Evolutionary conservation across 35 echinoderm and acorn worm species (phyloP).

Genomic region (Lytechinus pictus): DNA sequence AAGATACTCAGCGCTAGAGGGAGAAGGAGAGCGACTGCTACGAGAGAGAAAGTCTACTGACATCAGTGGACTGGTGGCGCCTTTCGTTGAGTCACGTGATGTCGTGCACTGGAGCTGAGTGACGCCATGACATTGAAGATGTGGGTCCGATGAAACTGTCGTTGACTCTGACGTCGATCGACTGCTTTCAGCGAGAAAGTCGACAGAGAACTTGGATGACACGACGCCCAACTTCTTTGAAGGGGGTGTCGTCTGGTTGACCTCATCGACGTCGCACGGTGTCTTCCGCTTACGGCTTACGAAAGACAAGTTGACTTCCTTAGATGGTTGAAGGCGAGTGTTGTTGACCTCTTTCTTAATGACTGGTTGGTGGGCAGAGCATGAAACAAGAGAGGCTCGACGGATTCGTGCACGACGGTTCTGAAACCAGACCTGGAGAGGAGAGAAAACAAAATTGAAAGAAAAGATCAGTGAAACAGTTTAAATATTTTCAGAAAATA

Average conservation of each 20-base stretch:
- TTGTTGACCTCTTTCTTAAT: neutral
- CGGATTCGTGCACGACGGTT: neutral
- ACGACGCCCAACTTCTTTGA: neutral
- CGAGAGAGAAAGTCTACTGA: slow-evolving; percentile 38
- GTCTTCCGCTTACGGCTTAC: neutral
- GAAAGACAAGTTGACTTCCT: neutral
- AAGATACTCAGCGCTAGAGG: neutral
- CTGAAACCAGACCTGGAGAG: neutral
- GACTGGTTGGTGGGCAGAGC: neutral
- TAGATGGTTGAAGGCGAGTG: neutral
- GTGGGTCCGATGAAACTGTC: neutral
- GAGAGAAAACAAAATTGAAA: no score
- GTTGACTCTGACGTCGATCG: neutral
- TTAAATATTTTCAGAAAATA: no score
- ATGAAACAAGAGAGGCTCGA: neutral
- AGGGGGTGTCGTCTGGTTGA: neutral
- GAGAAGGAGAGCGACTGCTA: slow-evolving; percentile 29
- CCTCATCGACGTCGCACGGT: neutral
- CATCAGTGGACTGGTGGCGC: slow-evolving; percentile 17
- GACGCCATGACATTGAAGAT: neutral
- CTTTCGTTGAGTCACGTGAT: neutral
- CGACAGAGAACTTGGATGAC: neutral
- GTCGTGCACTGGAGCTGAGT: neutral
- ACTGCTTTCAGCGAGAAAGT: neutral
- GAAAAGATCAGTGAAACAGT: no score